Evolutionary conservation across 37 sponge, comb jelly and placozoan genomes (phyloP), one percentile per base, ranked within the genome.

Genomic region (Ianthella basta): DNA sequence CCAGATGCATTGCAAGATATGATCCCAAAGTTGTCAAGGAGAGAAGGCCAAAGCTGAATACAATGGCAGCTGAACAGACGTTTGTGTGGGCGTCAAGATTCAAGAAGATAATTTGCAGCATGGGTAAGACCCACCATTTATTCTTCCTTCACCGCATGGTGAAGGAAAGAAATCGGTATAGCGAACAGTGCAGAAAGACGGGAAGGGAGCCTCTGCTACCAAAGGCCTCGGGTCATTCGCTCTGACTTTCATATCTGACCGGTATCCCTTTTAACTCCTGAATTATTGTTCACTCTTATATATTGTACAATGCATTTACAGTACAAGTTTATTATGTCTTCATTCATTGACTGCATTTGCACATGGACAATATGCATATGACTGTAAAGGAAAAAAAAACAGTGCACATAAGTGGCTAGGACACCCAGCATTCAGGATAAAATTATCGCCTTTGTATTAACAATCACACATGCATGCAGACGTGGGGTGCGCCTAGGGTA

Each of bases 31-130:
- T 32, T 14, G 6, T 87, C 15, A 87, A 80, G 41, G 59, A 65
- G 10, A 23, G 33, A 15, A n/a, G 70, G 15, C 82, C 55, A 5
- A 32, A 73, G 0, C 65, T 54, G 18, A 83, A 78, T 60, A 53
- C 72, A 32, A 82, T 82, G 83, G 24, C 55, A 33, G 41, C 59
- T 78, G 88, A 88, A 64, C 84, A 88, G 33, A 88, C 88, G 8
- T 88, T 88, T 83, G 84, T 50, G 1, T 89, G 89, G 89, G 54
- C 84, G 10, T 27, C 50, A 16, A 44, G 89, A 57, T 80, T 55
- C 61, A 84, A 84, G 61, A 79, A 44, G 61, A 84, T 89, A 55
- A 5, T 84, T 23, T 63, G 81, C 38, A 29, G 61, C 40, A 89
- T 89, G 89, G 39, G 39, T 4, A 89, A 84, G 84, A 36, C n/a